These are phyloP conservation scores for Callaeas wilsoni DNA, from an alignment of 2,113 vertebrate genomes.

Conservation along the genomic window DNA sequence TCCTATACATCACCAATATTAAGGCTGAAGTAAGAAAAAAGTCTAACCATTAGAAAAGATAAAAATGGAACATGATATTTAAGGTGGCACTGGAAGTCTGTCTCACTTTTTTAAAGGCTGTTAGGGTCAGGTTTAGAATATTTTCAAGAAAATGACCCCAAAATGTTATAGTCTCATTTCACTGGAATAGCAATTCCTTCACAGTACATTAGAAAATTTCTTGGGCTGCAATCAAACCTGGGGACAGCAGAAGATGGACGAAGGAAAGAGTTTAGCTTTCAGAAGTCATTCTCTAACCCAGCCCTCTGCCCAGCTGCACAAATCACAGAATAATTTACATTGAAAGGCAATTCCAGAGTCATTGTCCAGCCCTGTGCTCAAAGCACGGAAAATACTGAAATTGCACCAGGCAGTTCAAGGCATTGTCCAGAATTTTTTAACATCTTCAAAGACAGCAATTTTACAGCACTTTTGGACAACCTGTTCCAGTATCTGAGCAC, in stretches of 20 bases:
- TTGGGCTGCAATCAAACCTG: neutral
- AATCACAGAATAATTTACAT: neutral
- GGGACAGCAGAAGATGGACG: neutral
- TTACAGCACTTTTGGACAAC: neutral
- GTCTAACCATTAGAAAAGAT: neutral
- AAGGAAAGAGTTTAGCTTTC: neutral
- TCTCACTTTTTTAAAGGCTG: neutral
- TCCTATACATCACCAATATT: neutral
- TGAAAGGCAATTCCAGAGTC: neutral
- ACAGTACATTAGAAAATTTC: neutral
- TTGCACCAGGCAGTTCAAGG: neutral
- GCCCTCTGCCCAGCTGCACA: neutral
- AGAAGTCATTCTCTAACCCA: neutral
- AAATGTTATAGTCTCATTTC: neutral
- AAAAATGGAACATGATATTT: neutral
- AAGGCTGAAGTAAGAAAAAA: neutral
- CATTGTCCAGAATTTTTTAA: neutral
- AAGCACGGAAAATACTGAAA: neutral
- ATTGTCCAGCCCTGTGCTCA: neutral
- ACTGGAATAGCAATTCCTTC: neutral
- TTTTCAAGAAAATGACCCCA: neutral
- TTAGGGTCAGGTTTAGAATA: neutral
- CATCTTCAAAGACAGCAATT: neutral
- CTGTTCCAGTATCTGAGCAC: neutral
- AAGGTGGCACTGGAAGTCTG: neutral